Percentiles rank a stretch among this genome's conserved stretches.
Evolutionary conservation across 2,797 vertebrate genomes (phyloP).

Genomic region (Premnoplex brunnescens): DNA sequence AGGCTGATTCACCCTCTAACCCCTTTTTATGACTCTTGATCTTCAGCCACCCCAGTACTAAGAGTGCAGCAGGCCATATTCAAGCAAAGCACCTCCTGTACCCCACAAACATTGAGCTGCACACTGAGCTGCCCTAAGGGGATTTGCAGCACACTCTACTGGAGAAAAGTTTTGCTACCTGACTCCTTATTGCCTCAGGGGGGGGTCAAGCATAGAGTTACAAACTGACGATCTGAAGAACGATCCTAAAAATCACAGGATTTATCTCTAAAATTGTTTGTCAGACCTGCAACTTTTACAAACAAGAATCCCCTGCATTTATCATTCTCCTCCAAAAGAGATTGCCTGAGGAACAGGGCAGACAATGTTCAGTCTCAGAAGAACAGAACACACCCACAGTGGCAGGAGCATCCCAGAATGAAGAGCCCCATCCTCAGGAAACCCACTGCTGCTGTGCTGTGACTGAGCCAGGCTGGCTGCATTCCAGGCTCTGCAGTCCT

Average conservation of each 20-base stretch:
- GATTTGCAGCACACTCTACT: not conserved
- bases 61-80: not conserved
- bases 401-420: not conserved
- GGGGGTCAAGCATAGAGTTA: not conserved
- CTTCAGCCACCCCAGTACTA: fast-evolving
- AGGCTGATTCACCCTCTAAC: not conserved
- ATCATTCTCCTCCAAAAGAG: not conserved
- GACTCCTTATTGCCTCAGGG: not conserved
- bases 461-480: too few species aligned
- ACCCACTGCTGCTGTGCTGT: not conserved
- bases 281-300: not conserved
- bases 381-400: not conserved
- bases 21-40: fast-evolving
- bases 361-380: fast-evolving
- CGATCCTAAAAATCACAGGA: not conserved
- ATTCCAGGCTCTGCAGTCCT: too few species aligned
- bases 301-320: not conserved
- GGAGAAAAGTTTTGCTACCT: not conserved
- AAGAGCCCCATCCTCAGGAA: not conserved
- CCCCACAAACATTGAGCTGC: not conserved
- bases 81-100: not conserved
- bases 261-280: not conserved
- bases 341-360: not conserved
- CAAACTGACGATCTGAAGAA: not conserved
- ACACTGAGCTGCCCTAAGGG: not conserved